Evolutionary conservation across 2,113 vertebrate species (phyloP), one percentile per base, ranked within the genome.

Genomic region (Chitala chitala): DNA sequence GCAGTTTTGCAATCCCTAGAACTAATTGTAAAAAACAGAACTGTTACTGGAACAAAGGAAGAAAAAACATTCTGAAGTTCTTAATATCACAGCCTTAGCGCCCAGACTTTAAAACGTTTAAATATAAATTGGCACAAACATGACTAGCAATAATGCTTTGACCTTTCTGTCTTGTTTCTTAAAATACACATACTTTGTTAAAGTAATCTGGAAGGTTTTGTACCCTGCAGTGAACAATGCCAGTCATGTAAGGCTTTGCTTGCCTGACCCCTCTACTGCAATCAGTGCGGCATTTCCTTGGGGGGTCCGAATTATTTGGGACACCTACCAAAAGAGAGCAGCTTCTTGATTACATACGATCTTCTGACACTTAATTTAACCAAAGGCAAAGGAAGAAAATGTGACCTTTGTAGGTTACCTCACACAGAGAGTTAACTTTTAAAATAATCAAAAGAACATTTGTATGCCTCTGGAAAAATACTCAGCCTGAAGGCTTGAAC

Each of bases 181-280:
- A n/a, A n/a, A n/a, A n/a, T n/a, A n/a, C n/a, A 50, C 76, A 83
- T 83, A 98, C 96, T 94, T 94, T 63, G 94, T 95, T 73, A 98
- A 83, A 38, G 81, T 94, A 82, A 99, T 97, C 87, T 98, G 97
- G 82, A 98, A 97, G 0, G 86, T 93, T 59, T 89, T 85, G 78
- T 97, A 98, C 71, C 94, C 94, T 36, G 96, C 95, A 26, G 98
- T 95, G 84, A 96, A 99, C 0, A 96, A 96, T 33, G 96, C 94
- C 82, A 99, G 78, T 80, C 89, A 93, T 2, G 94, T 96, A 82
- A 99, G 84, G 75, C 96, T 98, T 83, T 98, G 95, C 82, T 95
- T 98, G 77, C 97, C 96, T n/a, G 96, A 98, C 6, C 96, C 96
- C 0, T 95, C 96, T 66, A 98, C 96, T 33, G 96, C 96, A 3